Evolutionary conservation across 92 coral and sea anemone species (phyloP), one percentile per base, ranked within the genome.

Genomic region (Epizoanthus fatuus): DNA sequence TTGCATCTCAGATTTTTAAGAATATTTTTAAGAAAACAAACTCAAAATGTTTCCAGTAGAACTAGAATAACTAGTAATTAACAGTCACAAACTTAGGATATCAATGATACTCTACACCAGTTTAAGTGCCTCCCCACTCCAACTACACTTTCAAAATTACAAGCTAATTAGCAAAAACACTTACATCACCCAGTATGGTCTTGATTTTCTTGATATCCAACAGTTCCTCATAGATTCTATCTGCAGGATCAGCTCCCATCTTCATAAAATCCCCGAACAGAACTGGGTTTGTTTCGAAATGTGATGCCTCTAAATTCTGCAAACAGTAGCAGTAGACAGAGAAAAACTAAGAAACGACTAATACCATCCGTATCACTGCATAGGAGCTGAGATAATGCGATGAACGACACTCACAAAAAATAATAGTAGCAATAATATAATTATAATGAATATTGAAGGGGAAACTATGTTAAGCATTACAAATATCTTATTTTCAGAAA

Each of bases 261-360:
- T 97, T 97, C 98, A 97, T 97, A 83, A 93, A 97, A 79, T 97
- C 99, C n/a, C 99, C 99, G 77, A 93, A 97, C 91, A 97, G 90
- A 47, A 95, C 93, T 1, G 99, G 99, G 62, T 78, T 87, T 9
- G 90, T 91, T 76, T 97, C 99, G 75, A 97, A 97, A 63, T 86
- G 79, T 63, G 94, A 95, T 38, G 99, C 81, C 58, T 97, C 97
- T 53, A 97, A 68, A 60, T 90, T 96, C 98, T 96, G 79, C 4
- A 70, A 32, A 40, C 49, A 47, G 20, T 60, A 70, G n/a, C 15
- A 22, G 35, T 3, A n/a, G 11, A 25, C 74, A 15, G 37, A 11
- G 8, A 45, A 76, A 65, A 3, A 40, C 3, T 13, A 6, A 22
- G 25, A 19, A 3, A 25, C 7, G 35, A 7, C 4, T 38, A 54